phyloP scores from a whole-genome alignment of 1,140 invertebrate genomes.

The Paracyclopina nana region DNA sequence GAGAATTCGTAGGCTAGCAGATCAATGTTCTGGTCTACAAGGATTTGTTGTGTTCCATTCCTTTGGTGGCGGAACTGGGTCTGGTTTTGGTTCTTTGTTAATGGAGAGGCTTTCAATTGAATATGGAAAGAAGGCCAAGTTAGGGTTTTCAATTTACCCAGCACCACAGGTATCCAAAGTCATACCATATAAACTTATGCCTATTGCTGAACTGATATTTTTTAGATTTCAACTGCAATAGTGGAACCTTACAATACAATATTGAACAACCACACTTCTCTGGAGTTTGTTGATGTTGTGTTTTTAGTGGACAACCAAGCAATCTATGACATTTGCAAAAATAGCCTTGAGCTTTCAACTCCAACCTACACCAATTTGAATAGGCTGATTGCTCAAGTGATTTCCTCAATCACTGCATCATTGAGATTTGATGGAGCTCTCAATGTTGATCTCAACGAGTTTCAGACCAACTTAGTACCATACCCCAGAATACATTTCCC shows the following conservation, averaged over 20 bases:
- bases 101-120: constrained; percentile 19
- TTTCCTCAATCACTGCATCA: constrained; percentile 62
- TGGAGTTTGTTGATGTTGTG: too few relatives aligned
- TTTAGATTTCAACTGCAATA: too few relatives aligned
- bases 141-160: constrained; percentile 37
- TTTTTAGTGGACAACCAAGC: constrained; percentile 74
- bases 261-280: too few relatives aligned
- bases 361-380: constrained; percentile 59
- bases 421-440: constrained; percentile 66
- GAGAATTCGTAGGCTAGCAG: constrained; percentile 40
- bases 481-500: constrained; percentile 46
- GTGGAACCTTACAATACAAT: too few relatives aligned
- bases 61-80: constrained; percentile 34
- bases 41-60: constrained; percentile 20
- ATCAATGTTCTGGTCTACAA: constrained; percentile 39
- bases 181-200: too few relatives aligned
- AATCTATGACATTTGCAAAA: constrained; percentile 52
- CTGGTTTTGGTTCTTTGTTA: constrained; percentile 21
- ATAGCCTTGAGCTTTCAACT: constrained; percentile 40
- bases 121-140: constrained; percentile 32
- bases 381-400: constrained; percentile 57
- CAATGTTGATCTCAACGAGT: constrained; percentile 66
- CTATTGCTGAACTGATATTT: too few relatives aligned
- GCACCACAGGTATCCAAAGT: constrained; percentile 55
- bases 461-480: constrained; percentile 42